Conservation (phyloP, 1,140 invertebrate species). For the Drosophila leontia region DNA sequence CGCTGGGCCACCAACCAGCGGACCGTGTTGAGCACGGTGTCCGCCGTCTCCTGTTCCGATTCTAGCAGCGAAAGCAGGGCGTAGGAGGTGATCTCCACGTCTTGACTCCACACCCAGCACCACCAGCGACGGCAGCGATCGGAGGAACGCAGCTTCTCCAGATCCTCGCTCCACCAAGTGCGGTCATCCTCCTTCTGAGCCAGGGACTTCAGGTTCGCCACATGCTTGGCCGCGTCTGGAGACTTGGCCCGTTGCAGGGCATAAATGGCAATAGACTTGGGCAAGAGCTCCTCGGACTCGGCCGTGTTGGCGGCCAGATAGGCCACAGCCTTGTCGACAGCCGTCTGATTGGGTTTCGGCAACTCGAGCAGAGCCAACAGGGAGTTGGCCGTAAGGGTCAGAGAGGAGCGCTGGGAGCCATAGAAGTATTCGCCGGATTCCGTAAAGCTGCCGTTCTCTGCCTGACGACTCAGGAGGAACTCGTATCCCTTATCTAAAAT, state of each 20-base stretch:
- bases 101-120: constrained; percentile 85
- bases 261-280: constrained; percentile 91
- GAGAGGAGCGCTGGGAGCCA: constrained; percentile 86
- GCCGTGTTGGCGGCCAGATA: constrained; percentile 85
- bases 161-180: constrained; percentile 86
- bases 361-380: constrained; percentile 92
- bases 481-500: constrained; percentile 90
- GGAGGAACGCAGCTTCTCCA: constrained; percentile 90
- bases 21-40: constrained; percentile 86
- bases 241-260: constrained; percentile 91
- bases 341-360: constrained; percentile 74
- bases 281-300: constrained; percentile 88
- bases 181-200: constrained; percentile 71
- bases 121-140: constrained; percentile 87
- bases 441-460: constrained; percentile 93
- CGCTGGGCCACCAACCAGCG: constrained; percentile 91
- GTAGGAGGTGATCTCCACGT: constrained; percentile 93
- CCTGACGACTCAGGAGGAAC: constrained; percentile 93
- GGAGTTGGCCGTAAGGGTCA: constrained; percentile 91
- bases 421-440: constrained; percentile 91
- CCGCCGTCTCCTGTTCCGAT: constrained; percentile 79
- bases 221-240: constrained; percentile 51
- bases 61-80: constrained; percentile 88
- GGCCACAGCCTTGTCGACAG: constrained; percentile 84
- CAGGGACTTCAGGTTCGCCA: constrained; percentile 53